Conservation (phyloP, 1,140 invertebrate genomes). For the Melitaea cinxia region DNA sequence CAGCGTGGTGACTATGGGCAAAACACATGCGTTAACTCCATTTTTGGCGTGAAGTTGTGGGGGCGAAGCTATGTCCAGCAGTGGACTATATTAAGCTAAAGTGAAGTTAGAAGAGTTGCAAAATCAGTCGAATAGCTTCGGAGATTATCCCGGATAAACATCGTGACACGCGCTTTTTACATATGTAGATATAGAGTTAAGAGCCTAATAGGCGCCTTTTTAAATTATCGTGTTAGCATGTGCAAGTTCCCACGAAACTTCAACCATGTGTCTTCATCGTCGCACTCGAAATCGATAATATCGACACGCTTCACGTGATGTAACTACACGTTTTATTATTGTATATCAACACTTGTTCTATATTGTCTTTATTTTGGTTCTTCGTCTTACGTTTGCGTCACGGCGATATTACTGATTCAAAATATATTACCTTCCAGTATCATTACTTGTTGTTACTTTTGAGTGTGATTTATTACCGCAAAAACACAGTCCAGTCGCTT, state of each 20-base stretch:
- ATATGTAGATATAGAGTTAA: no score
- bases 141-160: no score
- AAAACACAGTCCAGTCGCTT: constrained; percentile 29
- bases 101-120: no score
- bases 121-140: no score
- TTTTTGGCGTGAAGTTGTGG: no score
- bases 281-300: constrained; percentile 40
- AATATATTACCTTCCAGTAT: constrained; percentile 35
- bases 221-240: constrained; percentile 4
- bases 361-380: constrained; percentile 5
- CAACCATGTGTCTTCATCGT: constrained; percentile 21
- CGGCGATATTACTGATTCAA: constrained; percentile 17
- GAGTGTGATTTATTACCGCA: constrained; percentile 27
- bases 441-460: constrained; percentile 36
- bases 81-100: no score
- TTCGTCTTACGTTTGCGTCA: constrained; percentile 10
- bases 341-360: constrained; percentile 44
- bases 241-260: constrained; percentile 35
- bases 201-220: not conserved
- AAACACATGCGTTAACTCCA: no score
- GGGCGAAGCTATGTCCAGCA: no score
- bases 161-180: no score
- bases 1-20: no score
- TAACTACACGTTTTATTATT: constrained; percentile 53
- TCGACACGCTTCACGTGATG: constrained; percentile 43